Evolutionary conservation across 2,113 vertebrate genomes (phyloP).

Genomic region (Pseudopipra pipra): DNA sequence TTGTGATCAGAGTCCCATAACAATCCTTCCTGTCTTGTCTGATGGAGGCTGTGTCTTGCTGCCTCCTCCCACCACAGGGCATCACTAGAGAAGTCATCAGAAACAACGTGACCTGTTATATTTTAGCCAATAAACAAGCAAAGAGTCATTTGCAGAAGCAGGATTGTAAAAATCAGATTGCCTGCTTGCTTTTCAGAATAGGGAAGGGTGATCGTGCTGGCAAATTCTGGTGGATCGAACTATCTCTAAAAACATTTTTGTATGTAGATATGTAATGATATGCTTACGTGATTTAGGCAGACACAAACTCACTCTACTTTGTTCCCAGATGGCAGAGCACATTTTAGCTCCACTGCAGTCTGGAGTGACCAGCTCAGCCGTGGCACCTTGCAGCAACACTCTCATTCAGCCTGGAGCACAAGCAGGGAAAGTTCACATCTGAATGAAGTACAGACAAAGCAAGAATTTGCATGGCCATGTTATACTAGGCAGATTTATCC

Average conservation of each 20-base stretch:
- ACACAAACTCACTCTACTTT: not conserved
- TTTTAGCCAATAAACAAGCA: not conserved
- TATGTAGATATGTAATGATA: not conserved
- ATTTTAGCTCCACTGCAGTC: not conserved
- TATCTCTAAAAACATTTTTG: not conserved
- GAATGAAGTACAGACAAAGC: not conserved
- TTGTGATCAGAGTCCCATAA: not conserved
- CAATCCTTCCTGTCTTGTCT: not conserved
- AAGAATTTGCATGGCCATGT: not conserved
- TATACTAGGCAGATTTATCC: not conserved
- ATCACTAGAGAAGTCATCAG: not conserved
- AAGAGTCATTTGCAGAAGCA: not conserved
- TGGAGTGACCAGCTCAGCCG: not conserved
- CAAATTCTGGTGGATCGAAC: not conserved
- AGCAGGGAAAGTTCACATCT: not conserved
- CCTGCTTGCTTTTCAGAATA: constrained; percentile 11
- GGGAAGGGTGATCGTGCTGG: not conserved
- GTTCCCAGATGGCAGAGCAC: not conserved
- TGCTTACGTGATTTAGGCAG: not conserved
- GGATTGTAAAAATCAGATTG: not conserved
- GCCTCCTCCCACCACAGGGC: not conserved
- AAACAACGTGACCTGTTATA: not conserved
- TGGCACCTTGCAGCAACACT: not conserved
- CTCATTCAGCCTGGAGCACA: not conserved
- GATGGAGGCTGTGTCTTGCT: not conserved